A percentile compares a stretch with the other conserved stretches of the same genome.
These are phyloP conservation scores for Lissocephala sabroskyi DNA, from an alignment of 2,888 invertebrate genomes.

Conservation along the genomic window DNA sequence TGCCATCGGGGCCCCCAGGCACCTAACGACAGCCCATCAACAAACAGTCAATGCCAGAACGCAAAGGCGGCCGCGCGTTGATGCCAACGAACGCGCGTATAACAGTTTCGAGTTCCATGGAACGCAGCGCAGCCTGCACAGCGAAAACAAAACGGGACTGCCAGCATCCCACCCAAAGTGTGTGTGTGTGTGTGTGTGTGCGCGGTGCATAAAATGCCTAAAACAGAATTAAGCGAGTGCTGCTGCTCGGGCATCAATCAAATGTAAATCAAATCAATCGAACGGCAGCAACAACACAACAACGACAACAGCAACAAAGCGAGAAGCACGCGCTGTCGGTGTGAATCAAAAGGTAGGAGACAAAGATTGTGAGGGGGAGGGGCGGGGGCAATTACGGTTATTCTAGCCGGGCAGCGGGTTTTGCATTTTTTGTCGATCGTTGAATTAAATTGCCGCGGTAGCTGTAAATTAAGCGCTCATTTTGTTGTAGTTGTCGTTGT, in stretches of 20 bases:
- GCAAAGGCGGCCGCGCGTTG: conserved; percentile 50
- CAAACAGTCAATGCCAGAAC: conserved; percentile 55
- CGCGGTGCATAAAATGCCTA: neutral
- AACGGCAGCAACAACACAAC: neutral
- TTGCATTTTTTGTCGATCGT: neutral
- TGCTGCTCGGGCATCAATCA: conserved; percentile 27
- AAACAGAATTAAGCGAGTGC: neutral
- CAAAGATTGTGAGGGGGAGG: conserved; percentile 12
- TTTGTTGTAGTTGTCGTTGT: neutral
- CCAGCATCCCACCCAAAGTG: conserved; percentile 11
- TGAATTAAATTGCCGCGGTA: too few relatives aligned
- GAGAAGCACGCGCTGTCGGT: conserved; percentile 37
- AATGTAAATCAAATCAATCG: conserved; percentile 13
- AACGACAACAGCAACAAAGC: conserved; percentile 14
- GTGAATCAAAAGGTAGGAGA: conserved; percentile 16
- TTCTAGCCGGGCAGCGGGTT: conserved; percentile 7
- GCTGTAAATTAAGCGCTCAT: neutral
- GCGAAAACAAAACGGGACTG: conserved; percentile 2
- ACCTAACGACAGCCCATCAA: conserved; percentile 23
- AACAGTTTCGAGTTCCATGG: too few relatives aligned
- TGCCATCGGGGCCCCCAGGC: conserved; percentile 19
- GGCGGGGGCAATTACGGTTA: conserved; percentile 15
- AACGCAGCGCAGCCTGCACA: too few relatives aligned
- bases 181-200: neutral
- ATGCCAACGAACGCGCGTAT: neutral